These are phyloP conservation scores for Tragelaphus scriptus DNA, from an alignment of 2,113 vertebrate species.

Conservation along the genomic window DNA sequence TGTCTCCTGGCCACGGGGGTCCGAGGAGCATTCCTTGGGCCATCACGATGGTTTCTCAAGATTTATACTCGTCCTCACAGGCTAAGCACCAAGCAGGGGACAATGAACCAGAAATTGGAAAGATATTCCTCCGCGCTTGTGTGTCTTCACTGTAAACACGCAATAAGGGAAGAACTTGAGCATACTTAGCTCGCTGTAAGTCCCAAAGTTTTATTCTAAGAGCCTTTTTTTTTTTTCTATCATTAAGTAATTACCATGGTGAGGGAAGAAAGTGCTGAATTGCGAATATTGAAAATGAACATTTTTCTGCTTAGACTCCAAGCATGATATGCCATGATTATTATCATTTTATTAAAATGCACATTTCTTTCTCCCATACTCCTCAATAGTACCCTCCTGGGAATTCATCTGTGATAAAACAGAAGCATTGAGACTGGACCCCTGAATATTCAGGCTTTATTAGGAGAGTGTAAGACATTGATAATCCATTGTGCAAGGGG, in stretches of 20 bases:
- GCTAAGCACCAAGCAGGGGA: conserved; percentile 37
- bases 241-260: not conserved
- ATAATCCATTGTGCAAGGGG: no score
- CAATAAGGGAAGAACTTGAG: not conserved
- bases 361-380: not conserved
- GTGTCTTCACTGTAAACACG: not conserved
- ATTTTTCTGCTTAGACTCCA: not conserved
- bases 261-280: not conserved
- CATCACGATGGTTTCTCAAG: conserved; percentile 52
- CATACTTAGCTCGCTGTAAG: not conserved
- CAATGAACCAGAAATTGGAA: conserved; percentile 3
- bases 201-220: not conserved
- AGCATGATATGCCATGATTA: not conserved
- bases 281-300: not conserved
- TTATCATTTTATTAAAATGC: not conserved
- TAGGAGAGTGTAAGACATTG: not conserved
- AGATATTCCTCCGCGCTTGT: not conserved
- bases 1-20: conserved; percentile 53
- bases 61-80: conserved; percentile 32
- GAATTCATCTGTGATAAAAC: not conserved
- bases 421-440: not conserved
- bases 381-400: not conserved
- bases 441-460: not conserved
- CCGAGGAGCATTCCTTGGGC: conserved; percentile 64
- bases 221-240: not conserved